Evolutionary conservation across 2,888 invertebrate species (phyloP).

Genomic region (Strigamia transsilvanica): DNA sequence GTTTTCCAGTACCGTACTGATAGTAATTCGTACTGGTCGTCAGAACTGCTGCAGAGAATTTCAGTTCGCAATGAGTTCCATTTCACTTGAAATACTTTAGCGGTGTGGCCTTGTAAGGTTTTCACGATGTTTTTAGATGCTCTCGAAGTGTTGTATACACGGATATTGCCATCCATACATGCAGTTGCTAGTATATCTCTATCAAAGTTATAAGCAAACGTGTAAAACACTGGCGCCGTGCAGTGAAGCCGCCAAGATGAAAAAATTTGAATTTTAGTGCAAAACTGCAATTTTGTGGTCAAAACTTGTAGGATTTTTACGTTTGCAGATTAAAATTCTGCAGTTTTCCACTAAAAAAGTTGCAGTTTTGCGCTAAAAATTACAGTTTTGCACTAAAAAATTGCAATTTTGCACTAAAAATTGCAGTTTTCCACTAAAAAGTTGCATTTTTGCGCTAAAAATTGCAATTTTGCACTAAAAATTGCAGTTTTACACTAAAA

Average conservation of each 20-base stretch:
- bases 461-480: no score
- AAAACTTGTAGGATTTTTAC: no score
- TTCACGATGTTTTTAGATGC: constrained; percentile 16
- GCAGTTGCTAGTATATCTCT: constrained; percentile 65
- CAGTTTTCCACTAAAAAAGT: no score
- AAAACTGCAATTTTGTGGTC: not conserved
- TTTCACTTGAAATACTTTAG: constrained; percentile 65
- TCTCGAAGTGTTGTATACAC: constrained; percentile 59
- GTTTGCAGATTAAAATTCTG: no score
- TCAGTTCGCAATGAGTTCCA: constrained; percentile 65
- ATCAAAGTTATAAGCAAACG: constrained; percentile 57
- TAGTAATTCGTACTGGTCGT: constrained; percentile 60
- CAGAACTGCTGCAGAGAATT: constrained; percentile 65
- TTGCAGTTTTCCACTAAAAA: no score
- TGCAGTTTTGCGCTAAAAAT: no score
- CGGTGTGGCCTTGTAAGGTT: constrained; percentile 62
- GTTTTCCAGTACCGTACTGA: not conserved
- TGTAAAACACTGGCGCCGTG: no score
- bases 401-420: no score
- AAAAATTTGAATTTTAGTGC: not conserved
- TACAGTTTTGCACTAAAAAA: no score
- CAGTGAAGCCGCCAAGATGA: no score
- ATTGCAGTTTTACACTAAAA: no score
- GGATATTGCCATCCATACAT: constrained; percentile 64
- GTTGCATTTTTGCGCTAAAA: no score